A percentile compares a stretch with the other conserved stretches of the same genome.
These are phyloP conservation scores for Epinephelus awoara DNA, from an alignment of 2,797 vertebrate genomes.

Conservation along the genomic window DNA sequence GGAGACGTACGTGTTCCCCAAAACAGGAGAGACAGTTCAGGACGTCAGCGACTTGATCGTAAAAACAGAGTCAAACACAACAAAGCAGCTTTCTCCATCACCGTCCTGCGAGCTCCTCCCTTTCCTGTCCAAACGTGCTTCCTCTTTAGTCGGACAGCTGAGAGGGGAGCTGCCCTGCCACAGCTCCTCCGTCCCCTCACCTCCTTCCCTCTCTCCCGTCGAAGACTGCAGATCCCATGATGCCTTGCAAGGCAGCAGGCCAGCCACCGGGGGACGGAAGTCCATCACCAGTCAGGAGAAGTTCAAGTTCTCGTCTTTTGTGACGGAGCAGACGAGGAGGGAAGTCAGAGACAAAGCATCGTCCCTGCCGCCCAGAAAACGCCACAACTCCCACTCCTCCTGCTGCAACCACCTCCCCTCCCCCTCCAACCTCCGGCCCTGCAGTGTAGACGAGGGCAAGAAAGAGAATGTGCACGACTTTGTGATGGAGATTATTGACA, in stretches of 20 bases:
- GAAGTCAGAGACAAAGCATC: conserved; percentile 64
- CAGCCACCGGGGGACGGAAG: conserved; percentile 47
- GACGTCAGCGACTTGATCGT: conserved; percentile 60
- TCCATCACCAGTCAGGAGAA: conserved; percentile 80
- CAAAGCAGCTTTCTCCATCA: conserved; percentile 65
- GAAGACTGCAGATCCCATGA: conserved; percentile 73
- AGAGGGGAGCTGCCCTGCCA: conserved; percentile 86
- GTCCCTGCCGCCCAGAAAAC: conserved; percentile 54
- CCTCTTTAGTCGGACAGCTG: conserved; percentile 84
- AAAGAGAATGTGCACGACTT: conserved; percentile 91
- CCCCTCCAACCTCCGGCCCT: conserved; percentile 13
- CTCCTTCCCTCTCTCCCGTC: conserved; percentile 70
- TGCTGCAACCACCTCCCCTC: conserved; percentile 80
- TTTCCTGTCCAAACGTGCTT: conserved; percentile 55
- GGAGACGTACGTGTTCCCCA: conserved; percentile 73
- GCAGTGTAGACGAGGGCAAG: conserved; percentile 30
- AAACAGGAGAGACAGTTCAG: conserved; percentile 25
- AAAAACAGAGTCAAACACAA: conserved; percentile 72
- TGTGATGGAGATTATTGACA: conserved; percentile 96
- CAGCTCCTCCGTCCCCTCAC: conserved; percentile 65
- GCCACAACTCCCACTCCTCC: conserved; percentile 52
- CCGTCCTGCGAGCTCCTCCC: conserved; percentile 63
- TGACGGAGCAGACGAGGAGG: conserved; percentile 78
- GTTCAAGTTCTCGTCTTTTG: conserved; percentile 80
- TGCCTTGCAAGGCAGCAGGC: conserved; percentile 15